A percentile compares a stretch with the other conserved stretches of the same genome.
Conservation (phyloP, 2,797 vertebrate genomes). For the Acipenser transmontanus region DNA sequence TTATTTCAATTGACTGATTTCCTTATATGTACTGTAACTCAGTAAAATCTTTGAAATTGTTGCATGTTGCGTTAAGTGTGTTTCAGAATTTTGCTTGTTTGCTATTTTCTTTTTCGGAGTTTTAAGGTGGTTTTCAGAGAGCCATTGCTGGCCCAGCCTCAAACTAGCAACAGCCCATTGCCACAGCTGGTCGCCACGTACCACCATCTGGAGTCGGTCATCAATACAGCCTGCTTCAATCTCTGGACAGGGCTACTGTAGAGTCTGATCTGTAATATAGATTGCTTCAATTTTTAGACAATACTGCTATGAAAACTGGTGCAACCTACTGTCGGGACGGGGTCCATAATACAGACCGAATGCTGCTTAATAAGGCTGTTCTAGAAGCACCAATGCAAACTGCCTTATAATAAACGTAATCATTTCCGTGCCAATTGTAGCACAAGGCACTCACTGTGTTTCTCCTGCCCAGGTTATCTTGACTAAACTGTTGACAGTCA, state of each 20-base stretch:
- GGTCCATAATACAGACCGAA: neutral
- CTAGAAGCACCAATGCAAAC: no score
- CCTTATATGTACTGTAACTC: no score
- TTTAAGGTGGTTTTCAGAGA: conserved; percentile 94
- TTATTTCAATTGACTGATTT: no score
- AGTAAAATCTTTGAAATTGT: no score
- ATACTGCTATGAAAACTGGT: neutral
- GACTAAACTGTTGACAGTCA: no score
- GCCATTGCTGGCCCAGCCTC: conserved; percentile 76
- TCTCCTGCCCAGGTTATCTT: no score
- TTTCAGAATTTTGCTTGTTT: neutral
- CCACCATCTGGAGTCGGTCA: conserved; percentile 93
- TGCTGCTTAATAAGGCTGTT: no score
- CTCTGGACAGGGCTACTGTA: conserved; percentile 90
- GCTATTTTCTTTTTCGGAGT: conserved; percentile 58
- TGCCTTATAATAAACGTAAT: no score
- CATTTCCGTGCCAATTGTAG: no score
- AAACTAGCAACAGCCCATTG: conserved; percentile 81
- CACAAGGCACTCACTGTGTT: no score
- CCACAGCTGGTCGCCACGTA: conserved; percentile 97
- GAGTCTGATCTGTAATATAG: conserved; percentile 2
- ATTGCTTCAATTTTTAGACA: neutral
- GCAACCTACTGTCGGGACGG: neutral
- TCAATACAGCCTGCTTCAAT: conserved; percentile 96
- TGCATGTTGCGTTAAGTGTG: no score